A percentile compares a stretch with the other conserved stretches of the same genome.
Evolutionary conservation across 2,113 vertebrate species (phyloP).

Genomic region (Pangasianodon hypophthalmus): DNA sequence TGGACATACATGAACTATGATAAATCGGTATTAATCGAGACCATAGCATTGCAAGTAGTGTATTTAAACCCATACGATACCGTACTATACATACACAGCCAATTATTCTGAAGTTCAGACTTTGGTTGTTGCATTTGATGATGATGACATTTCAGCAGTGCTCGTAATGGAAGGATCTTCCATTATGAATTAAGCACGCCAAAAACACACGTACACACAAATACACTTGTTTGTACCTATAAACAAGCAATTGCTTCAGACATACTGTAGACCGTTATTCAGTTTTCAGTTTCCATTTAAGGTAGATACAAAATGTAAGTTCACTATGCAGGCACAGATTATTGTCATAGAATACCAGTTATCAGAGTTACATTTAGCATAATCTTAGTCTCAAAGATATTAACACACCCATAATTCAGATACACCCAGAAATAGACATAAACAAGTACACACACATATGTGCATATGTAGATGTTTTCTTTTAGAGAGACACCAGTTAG

Average conservation of each 20-base stretch:
- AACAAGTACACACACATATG: conserved; percentile 31
- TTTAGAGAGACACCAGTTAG: conserved; percentile 74
- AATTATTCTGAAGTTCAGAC: conserved; percentile 66
- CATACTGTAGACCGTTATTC: conserved; percentile 11
- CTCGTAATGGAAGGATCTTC: conserved; percentile 37
- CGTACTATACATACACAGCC: conserved; percentile 62
- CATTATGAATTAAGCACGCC: conserved; percentile 36
- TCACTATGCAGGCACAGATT: conserved; percentile 2
- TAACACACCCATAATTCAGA: conserved; percentile 14
- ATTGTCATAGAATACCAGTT: conserved; percentile 29
- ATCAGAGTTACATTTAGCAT: conserved; percentile 41
- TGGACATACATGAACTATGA: conserved; percentile 63
- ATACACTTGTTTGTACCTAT: conserved; percentile 39
- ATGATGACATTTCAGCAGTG: conserved; percentile 49
- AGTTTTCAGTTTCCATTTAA: conserved; percentile 34
- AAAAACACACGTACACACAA: conserved; percentile 39
- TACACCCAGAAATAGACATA: conserved; percentile 42
- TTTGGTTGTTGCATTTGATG: conserved; percentile 63
- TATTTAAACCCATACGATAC: conserved; percentile 60
- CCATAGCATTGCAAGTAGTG: conserved; percentile 63
- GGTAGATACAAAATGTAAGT: conserved; percentile 30
- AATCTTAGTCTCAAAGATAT: conserved; percentile 43
- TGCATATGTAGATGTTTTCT: conserved; percentile 66
- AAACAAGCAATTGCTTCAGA: conserved; percentile 19
- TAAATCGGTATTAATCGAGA: conserved; percentile 67